Evolutionary conservation across 2,113 vertebrate genomes (phyloP).

Genomic region (Damaliscus lunatus): DNA sequence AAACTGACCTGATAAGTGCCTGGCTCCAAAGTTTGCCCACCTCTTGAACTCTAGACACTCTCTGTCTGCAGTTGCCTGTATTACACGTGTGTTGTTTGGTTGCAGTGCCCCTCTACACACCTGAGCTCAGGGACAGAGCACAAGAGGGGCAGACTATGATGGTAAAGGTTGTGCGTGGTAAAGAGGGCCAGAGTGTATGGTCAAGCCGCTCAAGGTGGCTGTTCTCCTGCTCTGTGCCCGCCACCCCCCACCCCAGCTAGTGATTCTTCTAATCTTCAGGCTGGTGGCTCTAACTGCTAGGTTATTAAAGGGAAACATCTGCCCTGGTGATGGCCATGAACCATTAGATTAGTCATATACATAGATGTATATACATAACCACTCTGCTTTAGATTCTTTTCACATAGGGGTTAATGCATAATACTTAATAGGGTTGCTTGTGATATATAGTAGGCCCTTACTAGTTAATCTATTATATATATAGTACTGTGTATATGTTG

Average conservation of each 20-base stretch:
- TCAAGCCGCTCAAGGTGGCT: background rate
- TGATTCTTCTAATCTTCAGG: background rate
- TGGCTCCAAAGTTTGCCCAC: background rate
- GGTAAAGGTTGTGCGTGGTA: background rate
- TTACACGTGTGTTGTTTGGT: background rate
- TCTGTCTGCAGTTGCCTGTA: background rate
- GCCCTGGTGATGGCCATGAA: background rate
- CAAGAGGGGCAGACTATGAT: background rate
- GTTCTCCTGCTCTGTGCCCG: background rate
- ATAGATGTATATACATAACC: background rate
- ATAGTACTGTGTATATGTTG: background rate
- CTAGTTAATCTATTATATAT: background rate
- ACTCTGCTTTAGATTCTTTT: background rate
- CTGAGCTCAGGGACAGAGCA: background rate
- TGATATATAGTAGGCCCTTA: background rate
- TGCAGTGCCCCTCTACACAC: background rate
- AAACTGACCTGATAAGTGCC: background rate
- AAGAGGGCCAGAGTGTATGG: background rate
- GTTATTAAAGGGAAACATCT: background rate
- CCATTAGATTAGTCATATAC: background rate
- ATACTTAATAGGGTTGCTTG: background rate
- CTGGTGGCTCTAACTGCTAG: background rate
- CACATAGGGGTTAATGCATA: background rate
- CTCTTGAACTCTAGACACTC: background rate
- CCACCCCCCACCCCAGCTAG: background rate